Conservation (phyloP, 2,888 invertebrate genomes). For the Rhingia campestris region DNA sequence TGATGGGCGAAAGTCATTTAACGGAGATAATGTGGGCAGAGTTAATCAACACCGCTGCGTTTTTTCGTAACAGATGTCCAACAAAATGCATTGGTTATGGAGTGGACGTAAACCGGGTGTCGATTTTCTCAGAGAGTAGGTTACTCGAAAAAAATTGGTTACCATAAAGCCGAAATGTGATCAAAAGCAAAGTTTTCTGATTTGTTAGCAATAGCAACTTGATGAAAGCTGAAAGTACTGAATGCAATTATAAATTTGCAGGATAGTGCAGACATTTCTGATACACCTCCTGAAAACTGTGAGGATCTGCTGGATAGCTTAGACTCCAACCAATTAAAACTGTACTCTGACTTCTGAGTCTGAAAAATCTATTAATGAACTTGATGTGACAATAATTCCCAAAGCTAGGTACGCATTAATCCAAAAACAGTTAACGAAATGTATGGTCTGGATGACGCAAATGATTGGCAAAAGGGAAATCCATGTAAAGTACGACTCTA, state of each 20-base stretch:
- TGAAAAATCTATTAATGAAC: background rate
- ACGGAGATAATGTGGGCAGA: conserved; percentile 13
- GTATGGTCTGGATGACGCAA: background rate
- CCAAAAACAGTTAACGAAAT: conserved; percentile 16
- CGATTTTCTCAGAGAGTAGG: conserved; percentile 25
- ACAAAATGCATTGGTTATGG: conserved; percentile 33
- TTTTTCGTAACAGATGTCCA: conserved; percentile 29
- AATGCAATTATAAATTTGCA: conserved; percentile 26
- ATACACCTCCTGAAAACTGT: background rate
- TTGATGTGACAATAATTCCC: background rate
- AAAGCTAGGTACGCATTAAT: background rate
- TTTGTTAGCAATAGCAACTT: conserved; percentile 19
- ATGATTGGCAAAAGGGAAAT: background rate
- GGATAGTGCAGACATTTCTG: conserved; percentile 11
- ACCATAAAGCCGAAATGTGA: conserved; percentile 6
- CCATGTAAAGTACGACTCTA: background rate
- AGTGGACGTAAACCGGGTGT: conserved; percentile 22
- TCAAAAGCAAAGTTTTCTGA: conserved; percentile 21
- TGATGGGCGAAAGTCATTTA: background rate
- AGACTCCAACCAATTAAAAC: background rate
- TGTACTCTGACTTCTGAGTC: background rate
- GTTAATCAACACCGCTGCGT: conserved; percentile 22
- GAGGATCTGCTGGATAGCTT: background rate
- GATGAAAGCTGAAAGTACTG: conserved; percentile 6
- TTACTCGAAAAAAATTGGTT: conserved; percentile 22